Evolutionary conservation across 2,888 invertebrate species (phyloP), one percentile per base, ranked within the genome.

Genomic region (Himalopsyche kuldschensis): DNA sequence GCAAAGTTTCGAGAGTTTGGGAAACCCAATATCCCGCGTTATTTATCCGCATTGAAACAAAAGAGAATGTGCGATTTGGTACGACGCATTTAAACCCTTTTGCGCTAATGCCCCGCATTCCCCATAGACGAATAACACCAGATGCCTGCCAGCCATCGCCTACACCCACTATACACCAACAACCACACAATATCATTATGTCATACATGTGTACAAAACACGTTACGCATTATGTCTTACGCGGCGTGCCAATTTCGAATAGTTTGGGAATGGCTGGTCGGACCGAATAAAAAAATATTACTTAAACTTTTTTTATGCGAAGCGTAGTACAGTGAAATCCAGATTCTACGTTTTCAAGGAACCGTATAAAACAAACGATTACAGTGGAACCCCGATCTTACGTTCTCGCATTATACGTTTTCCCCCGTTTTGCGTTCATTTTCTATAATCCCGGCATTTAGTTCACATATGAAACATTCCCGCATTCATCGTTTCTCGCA

Each of bases 41-140:
- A 82, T 82, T 82, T 82, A 82, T 82, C 82, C 82, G 79, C 82
- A 82, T 82, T 82, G 82, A 82, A 82, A 82, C 82, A 82, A 82
- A 82, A 82, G 82, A 79, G 82, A 78, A 82, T 78, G 82, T 82
- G 82, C 79, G 82, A 82, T 82, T 82, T 79, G 78, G 75, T 79
- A 78, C 75, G 79, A 55, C 55, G 78, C 82, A 82, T 79, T 82
- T 82, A 78, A 82, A 78, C 82, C 82, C 79, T 82, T 82, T 78
- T 78, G 78, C 82, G 82, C 78, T 78, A 82, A 79, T 78, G 82
- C 82, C 82, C 69, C 82, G 78, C 82, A 82, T 82, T 82, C 82
- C 82, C 82, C 20, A 55, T 55, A 55, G 55, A 55, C 55, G 55
- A 55, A 55, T 55, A 55, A 55, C 55, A 24, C 20, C 55, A 24